These are phyloP conservation scores for Rhabdomys dilectus DNA, from an alignment of 2,113 vertebrate species.

Conservation along the genomic window DNA sequence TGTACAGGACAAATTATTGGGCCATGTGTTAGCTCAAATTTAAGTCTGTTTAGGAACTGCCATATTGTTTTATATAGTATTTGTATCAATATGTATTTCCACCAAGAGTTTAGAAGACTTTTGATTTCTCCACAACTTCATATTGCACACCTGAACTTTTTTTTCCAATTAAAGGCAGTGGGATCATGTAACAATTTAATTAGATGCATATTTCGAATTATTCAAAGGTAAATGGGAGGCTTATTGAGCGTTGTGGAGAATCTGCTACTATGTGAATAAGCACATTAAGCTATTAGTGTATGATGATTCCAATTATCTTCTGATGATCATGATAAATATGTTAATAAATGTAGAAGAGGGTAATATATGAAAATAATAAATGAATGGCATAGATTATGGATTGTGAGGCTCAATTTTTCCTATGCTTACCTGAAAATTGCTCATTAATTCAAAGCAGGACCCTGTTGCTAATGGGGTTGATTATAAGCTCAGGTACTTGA, in stretches of 20 bases:
- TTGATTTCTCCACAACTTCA: neutral
- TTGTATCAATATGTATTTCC: neutral
- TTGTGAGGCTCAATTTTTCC: slow-evolving; percentile 6
- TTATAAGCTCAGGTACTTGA: neutral
- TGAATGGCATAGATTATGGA: neutral
- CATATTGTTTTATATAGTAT: neutral
- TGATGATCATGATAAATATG: neutral
- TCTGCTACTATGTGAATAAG: neutral
- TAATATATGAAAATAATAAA: neutral
- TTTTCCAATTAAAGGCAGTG: neutral
- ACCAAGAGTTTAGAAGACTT: neutral
- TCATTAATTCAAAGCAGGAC: slow-evolving; percentile 46
- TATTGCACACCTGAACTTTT: neutral
- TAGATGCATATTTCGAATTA: neutral
- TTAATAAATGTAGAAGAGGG: slow-evolving; percentile 1
- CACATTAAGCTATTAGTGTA: neutral
- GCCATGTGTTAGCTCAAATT: neutral
- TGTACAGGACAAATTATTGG: neutral
- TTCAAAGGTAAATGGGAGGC: neutral
- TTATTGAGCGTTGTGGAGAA: neutral
- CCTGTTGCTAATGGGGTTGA: neutral
- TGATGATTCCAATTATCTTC: neutral
- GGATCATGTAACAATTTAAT: neutral
- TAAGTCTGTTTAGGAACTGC: neutral
- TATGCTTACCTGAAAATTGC: neutral